phyloP scores from a whole-genome alignment of 2,888 invertebrate species.

The Penaeus monodon region DNA sequence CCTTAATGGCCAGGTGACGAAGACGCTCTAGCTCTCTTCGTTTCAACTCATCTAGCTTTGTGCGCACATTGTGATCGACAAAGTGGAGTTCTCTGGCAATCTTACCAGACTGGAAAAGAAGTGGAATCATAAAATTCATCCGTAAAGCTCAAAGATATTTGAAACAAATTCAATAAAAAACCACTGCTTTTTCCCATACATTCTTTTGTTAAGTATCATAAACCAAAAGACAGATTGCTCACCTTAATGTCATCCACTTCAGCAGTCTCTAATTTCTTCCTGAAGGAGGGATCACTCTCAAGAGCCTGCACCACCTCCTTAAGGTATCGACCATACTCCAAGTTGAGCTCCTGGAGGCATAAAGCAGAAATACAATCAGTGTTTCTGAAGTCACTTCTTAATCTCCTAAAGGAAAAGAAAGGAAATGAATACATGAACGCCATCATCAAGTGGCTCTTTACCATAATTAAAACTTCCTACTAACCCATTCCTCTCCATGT shows the following conservation, averaged over 20 bases:
- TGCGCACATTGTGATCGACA: conserved; percentile 88
- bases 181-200: not conserved
- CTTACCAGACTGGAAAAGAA: conserved; percentile 81
- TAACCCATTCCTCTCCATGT: conserved; percentile 48
- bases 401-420: too few species aligned
- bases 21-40: conserved; percentile 87
- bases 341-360: conserved; percentile 72
- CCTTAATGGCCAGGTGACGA: conserved; percentile 78
- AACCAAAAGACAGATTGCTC: conserved; percentile 67
- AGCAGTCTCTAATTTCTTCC: conserved; percentile 84
- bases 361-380: too few species aligned
- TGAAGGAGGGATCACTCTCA: conserved; percentile 89
- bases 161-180: not conserved
- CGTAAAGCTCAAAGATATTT: not conserved
- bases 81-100: conserved; percentile 91
- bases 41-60: conserved; percentile 91
- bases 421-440: too few species aligned
- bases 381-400: too few species aligned
- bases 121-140: conserved; percentile 13
- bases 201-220: not conserved
- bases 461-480: not conserved
- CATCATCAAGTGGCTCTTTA: not conserved
- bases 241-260: conserved; percentile 83
- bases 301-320: conserved; percentile 89
- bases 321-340: conserved; percentile 90